Conservation (phyloP, 1,140 invertebrate genomes). For the Scaptomyza montana region DNA sequence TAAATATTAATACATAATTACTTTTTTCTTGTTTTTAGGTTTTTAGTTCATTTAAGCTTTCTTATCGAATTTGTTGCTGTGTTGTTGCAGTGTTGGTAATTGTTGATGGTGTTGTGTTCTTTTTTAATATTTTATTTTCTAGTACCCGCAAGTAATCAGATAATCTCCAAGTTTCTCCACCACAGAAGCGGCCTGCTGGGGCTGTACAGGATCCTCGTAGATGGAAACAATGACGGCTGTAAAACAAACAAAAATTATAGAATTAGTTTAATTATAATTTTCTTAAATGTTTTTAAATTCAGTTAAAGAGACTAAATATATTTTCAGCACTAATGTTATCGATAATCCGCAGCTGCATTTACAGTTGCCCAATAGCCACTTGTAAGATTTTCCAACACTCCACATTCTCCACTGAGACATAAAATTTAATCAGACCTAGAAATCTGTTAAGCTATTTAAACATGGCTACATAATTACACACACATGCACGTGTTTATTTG, state of each 20-base stretch:
- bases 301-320: not conserved
- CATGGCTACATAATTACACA: slow-evolving; percentile 23
- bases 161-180: slow-evolving; percentile 98
- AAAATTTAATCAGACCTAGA: slow-evolving; percentile 25
- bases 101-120: slow-evolving; percentile 49
- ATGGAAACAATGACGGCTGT: slow-evolving; percentile 95
- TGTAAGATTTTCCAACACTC: not conserved
- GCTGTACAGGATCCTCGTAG: slow-evolving; percentile 97
- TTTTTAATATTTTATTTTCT: slow-evolving; percentile 84
- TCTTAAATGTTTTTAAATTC: not conserved
- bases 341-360: not conserved
- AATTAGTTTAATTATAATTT: not conserved
- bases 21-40: slow-evolving; percentile 51
- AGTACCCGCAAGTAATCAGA: slow-evolving; percentile 96
- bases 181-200: slow-evolving; percentile 96
- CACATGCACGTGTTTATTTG: slow-evolving; percentile 18
- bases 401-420: slow-evolving; percentile 10
- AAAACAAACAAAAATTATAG: slow-evolving; percentile 80
- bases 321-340: not conserved
- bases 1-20: slow-evolving; percentile 76
- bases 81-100: slow-evolving; percentile 41
- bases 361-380: slow-evolving; percentile 1
- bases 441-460: slow-evolving; percentile 33
- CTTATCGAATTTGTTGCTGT: slow-evolving; percentile 66
- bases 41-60: slow-evolving; percentile 74